A percentile compares a stretch with the other conserved stretches of the same genome.
phyloP scores from a whole-genome alignment of 2,888 invertebrate genomes.

The Drosophila subsilvestris region DNA sequence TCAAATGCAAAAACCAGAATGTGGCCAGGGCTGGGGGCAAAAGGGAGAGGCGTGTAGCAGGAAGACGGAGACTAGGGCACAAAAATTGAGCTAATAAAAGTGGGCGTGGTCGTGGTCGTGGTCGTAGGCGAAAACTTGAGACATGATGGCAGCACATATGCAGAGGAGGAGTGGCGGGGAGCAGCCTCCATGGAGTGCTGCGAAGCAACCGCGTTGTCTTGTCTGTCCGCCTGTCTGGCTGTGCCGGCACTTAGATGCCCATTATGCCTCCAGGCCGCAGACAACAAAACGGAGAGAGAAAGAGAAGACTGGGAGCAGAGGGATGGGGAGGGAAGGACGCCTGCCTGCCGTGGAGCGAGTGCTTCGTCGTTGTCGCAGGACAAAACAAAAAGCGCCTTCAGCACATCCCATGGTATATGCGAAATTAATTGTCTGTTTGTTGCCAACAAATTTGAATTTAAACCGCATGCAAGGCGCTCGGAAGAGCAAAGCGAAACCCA shows the following conservation, averaged over 20 bases:
- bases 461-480: slow-evolving; percentile 64
- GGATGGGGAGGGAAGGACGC: too few species aligned
- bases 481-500: not conserved
- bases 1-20: slow-evolving; percentile 60
- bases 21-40: not conserved
- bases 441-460: slow-evolving; percentile 80
- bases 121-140: slow-evolving; percentile 44
- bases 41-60: too few species aligned
- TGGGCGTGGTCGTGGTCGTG: slow-evolving; percentile 21
- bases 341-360: too few species aligned
- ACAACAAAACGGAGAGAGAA: slow-evolving; percentile 28
- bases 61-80: not conserved
- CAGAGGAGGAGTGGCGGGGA: not conserved
- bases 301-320: not conserved
- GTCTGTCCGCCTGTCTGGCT: slow-evolving; percentile 4
- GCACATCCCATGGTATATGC: slow-evolving; percentile 71
- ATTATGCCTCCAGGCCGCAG: slow-evolving; percentile 50
- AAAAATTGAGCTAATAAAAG: slow-evolving; percentile 46
- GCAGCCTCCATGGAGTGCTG: not conserved
- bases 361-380: slow-evolving; percentile 21
- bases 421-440: slow-evolving; percentile 81
- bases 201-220: slow-evolving; percentile 29
- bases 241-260: slow-evolving; percentile 56
- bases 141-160: slow-evolving; percentile 38
- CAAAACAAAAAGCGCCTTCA: slow-evolving; percentile 51